These are phyloP conservation scores for Tichodroma muraria DNA, from an alignment of 2,113 vertebrate species.

Conservation along the genomic window DNA sequence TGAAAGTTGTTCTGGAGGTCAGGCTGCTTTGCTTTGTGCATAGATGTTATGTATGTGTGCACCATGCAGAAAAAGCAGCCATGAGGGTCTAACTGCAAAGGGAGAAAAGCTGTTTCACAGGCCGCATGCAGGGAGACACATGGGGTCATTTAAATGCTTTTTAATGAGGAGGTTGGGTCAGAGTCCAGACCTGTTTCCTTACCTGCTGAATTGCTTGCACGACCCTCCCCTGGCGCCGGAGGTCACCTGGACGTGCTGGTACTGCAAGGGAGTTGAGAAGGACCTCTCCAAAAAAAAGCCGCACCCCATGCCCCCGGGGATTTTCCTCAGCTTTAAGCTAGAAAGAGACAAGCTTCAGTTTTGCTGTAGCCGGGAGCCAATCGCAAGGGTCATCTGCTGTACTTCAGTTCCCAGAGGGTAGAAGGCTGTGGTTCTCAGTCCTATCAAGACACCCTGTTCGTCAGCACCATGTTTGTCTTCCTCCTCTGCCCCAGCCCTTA, in stretches of 20 bases:
- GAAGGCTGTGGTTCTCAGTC: neutral
- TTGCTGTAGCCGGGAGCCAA: neutral
- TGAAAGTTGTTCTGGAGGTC: neutral
- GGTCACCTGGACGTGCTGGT: neutral
- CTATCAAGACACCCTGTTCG: neutral
- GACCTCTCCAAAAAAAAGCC: neutral
- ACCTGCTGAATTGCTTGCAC: neutral
- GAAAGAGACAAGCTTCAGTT: neutral
- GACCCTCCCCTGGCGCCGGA: neutral
- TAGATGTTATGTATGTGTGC: fast-evolving
- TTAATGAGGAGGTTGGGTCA: neutral
- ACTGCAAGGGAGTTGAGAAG: neutral
- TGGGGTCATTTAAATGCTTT: neutral
- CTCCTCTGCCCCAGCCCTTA: neutral
- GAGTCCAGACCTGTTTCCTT: neutral
- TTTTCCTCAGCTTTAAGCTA: neutral
- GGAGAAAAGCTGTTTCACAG: neutral
- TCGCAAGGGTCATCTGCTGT: neutral
- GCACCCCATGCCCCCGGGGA: fast-evolving
- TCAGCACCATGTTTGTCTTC: fast-evolving
- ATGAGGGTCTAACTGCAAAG: neutral
- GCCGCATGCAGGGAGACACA: neutral
- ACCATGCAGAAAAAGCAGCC: neutral
- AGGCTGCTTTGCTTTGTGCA: neutral
- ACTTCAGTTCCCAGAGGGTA: neutral